A percentile compares a stretch with the other conserved stretches of the same genome.
Conservation (phyloP, 2,797 vertebrate species). For the Sebastes baramenuke region DNA sequence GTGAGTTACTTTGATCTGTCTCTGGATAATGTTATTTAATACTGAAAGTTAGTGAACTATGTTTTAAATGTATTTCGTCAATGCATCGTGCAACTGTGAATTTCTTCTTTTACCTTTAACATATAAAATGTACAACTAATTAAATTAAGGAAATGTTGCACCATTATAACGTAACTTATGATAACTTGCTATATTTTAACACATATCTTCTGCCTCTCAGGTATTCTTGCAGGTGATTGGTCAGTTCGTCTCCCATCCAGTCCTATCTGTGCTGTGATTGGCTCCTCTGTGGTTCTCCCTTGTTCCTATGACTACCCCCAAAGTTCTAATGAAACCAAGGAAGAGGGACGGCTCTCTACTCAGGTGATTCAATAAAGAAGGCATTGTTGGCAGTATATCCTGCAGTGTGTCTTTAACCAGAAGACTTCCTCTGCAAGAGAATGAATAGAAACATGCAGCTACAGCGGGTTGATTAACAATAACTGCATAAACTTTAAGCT, state of each 20-base stretch:
- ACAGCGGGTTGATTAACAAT: neutral
- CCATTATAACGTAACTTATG: neutral
- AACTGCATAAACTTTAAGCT: neutral
- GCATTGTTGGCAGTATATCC: conserved; percentile 40
- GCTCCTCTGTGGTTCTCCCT: conserved; percentile 73
- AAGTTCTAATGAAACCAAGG: conserved; percentile 24
- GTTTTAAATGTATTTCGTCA: neutral
- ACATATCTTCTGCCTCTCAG: conserved; percentile 24
- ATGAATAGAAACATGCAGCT: neutral
- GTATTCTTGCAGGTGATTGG: conserved; percentile 71
- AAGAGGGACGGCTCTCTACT: conserved; percentile 10
- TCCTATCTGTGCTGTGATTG: conserved; percentile 66
- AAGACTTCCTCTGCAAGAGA: neutral
- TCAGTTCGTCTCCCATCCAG: conserved; percentile 58
- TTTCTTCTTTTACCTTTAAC: neutral
- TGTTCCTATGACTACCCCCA: conserved; percentile 81
- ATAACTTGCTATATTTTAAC: neutral
- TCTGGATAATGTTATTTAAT: neutral
- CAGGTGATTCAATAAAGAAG: conserved; percentile 64
- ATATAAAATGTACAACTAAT: neutral
- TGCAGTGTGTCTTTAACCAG: neutral
- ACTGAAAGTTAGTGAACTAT: neutral
- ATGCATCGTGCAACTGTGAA: neutral
- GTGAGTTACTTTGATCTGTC: neutral
- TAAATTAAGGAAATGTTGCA: neutral